Percentiles rank a stretch among this genome's conserved stretches.
phyloP scores from a whole-genome alignment of 2,113 vertebrate genomes.

The Ursus arctos region DNA sequence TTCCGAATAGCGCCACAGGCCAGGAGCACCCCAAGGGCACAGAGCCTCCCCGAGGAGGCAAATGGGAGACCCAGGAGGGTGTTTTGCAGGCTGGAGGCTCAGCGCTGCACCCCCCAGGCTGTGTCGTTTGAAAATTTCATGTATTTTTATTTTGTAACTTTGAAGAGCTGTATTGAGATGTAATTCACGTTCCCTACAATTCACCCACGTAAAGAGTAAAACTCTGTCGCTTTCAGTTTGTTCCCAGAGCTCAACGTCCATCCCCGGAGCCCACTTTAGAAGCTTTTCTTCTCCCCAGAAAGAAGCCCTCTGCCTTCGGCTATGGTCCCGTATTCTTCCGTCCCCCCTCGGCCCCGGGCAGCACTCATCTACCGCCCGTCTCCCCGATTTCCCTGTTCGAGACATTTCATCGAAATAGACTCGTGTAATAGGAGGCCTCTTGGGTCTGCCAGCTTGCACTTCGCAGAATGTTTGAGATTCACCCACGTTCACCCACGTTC shows the following conservation, averaged over 20 bases:
- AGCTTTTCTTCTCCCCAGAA: not conserved
- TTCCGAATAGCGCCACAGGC: accelerated
- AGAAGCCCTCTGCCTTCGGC: not conserved
- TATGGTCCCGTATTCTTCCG: accelerated
- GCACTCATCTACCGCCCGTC: accelerated
- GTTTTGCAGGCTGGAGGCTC: not conserved
- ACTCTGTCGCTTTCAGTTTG: accelerated
- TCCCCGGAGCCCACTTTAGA: not conserved
- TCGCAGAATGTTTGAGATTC: not conserved
- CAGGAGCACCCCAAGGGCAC: not conserved
- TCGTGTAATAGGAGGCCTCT: accelerated
- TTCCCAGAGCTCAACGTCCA: accelerated
- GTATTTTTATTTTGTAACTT: not conserved
- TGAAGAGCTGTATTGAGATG: not conserved
- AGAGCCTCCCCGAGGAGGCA: accelerated
- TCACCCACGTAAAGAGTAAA: accelerated
- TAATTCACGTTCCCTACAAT: accelerated
- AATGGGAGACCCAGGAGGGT: too few species aligned
- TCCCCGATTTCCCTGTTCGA: accelerated
- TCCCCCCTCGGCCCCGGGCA: accelerated
- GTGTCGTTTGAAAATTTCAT: not conserved
- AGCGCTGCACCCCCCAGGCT: accelerated
- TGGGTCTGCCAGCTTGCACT: accelerated
- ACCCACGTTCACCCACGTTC: accelerated
- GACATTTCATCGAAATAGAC: accelerated